Base-by-base conservation (phyloP, 2,888 invertebrate species). In the Deilephila porcellus region DNA sequence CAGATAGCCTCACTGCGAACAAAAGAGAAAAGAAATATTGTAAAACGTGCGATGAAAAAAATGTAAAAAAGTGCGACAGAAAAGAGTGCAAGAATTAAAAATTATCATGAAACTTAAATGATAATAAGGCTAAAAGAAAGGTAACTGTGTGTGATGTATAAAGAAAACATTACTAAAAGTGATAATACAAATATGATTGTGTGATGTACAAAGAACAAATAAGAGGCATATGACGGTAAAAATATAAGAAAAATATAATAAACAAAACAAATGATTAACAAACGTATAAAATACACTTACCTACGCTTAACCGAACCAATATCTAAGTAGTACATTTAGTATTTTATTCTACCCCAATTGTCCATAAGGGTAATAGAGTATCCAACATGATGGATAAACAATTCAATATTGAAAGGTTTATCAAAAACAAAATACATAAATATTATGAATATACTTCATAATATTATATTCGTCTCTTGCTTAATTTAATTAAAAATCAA, bases 271-370 rank as follows among this genome's bases (percentile, higher is more conserved):
- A 45, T 11, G 11, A 45, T 45, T n/a, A 56, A 45, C 11, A 11
- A 56, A 56, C n/a, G n/a, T 34, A 37, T 8, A 45, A 45, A 20
- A 64, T 4, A 64, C 19, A 17, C 52, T 25, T 52, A 67, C 52
- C 1, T 52, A 67, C 67, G 52, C 67, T 67, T 67, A 67, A 67
- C 67, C 67, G 67, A 67, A 67, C 67, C 11, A 45, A 52, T 17
- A 45, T 67, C 17, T 45, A 25, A 52, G 29, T 17, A 17, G 25
- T 52, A 17, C 45, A 56, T 14, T 67, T 64, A 8, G 0, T 20
- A 14, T 11, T 67, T 14, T 67, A 56, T n/a, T 14, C 45, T 25
- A 25, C 17, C 67, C 52, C 17, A 67, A 52, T 11, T 4, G 3
- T 14, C 11, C 14, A 64, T 64, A 25, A 25, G 17, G 67, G 25